Conservation (phyloP, 2,797 vertebrate genomes). For the Picus viridis region DNA sequence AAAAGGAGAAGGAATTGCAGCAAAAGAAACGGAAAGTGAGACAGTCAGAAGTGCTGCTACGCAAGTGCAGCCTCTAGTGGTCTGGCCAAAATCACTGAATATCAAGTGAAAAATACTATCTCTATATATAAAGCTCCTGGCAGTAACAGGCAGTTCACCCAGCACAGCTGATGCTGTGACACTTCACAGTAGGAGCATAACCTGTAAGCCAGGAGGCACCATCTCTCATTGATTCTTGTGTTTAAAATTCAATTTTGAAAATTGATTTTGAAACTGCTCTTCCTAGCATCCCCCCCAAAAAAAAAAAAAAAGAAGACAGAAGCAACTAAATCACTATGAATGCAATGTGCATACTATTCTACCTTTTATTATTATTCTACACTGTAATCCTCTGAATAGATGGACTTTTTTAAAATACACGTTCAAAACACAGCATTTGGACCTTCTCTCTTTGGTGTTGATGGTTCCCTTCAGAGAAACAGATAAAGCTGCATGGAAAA, state of each 20-base stretch:
- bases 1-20: background rate
- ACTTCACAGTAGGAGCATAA: background rate
- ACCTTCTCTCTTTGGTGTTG: background rate
- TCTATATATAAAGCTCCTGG: background rate
- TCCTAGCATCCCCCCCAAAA: too few relatives aligned
- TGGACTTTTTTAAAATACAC: background rate
- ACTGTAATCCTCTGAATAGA: background rate
- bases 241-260: background rate
- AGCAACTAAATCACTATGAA: background rate
- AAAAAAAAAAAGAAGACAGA: background rate
- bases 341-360: background rate
- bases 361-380: background rate
- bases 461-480: background rate
- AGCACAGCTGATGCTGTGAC: background rate
- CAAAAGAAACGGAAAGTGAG: background rate
- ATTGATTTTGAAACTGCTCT: background rate
- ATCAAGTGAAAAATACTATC: background rate
- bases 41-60: background rate
- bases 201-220: background rate
- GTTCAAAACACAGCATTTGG: background rate
- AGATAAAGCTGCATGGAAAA: background rate
- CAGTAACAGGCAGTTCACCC: background rate
- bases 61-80: conserved; percentile 69
- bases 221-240: background rate
- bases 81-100: background rate